Evolutionary conservation across 2,113 vertebrate species (phyloP).

Genomic region (Mustela nigripes): DNA sequence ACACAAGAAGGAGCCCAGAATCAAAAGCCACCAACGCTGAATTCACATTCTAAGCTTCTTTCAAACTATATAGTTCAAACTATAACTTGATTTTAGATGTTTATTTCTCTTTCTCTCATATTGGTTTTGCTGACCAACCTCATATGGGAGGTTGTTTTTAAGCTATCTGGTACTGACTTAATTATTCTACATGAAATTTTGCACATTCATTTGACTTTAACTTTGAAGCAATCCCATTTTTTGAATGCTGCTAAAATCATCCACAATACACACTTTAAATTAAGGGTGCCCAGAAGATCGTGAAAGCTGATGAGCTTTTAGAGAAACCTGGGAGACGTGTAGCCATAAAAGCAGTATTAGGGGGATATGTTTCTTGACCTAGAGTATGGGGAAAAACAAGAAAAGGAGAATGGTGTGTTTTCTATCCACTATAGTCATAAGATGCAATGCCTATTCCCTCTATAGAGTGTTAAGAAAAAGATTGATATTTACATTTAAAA

Average conservation of each 20-base stretch:
- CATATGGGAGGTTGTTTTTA: background rate
- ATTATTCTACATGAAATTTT: background rate
- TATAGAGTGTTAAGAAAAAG: background rate
- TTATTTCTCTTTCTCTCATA: background rate
- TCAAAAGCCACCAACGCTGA: background rate
- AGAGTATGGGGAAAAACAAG: background rate
- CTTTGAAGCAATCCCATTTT: background rate
- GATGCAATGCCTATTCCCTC: background rate
- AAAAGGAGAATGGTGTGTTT: background rate
- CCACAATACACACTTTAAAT: background rate
- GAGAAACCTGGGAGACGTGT: background rate
- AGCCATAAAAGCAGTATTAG: background rate
- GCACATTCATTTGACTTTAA: constrained; percentile 3
- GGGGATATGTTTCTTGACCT: background rate
- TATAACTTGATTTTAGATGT: background rate
- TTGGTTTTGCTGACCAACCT: background rate
- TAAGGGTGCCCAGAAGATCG: background rate
- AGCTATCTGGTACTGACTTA: background rate
- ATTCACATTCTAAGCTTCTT: background rate
- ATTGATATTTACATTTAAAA: background rate
- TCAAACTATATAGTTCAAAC: background rate
- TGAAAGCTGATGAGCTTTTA: constrained; percentile 52
- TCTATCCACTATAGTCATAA: background rate
- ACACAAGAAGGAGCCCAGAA: background rate
- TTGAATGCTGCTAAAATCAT: background rate